Evolutionary conservation across 2,113 vertebrate species (phyloP).

Genomic region (Hyaena hyaena): DNA sequence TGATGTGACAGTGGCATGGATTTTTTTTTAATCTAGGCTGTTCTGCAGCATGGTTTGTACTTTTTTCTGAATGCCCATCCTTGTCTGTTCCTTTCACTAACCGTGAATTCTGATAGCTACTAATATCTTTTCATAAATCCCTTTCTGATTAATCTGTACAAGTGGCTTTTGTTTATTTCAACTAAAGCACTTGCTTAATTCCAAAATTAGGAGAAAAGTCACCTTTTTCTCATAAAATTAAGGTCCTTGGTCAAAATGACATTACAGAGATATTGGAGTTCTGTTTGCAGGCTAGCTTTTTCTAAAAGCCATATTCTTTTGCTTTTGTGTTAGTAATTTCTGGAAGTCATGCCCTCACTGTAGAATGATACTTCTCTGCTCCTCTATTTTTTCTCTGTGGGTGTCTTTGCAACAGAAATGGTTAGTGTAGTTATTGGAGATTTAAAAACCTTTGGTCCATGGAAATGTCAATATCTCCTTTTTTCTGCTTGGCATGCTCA

Average conservation of each 20-base stretch:
- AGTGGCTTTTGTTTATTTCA: conserved; percentile 4
- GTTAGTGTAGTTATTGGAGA: background rate
- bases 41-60: background rate
- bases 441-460: background rate
- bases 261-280: background rate
- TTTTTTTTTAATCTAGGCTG: background rate
- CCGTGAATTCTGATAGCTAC: background rate
- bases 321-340: background rate
- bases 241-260: background rate
- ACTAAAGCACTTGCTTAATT: background rate
- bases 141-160: background rate
- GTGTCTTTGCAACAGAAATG: background rate
- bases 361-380: background rate
- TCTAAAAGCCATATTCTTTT: background rate
- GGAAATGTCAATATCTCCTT: conserved; percentile 13
- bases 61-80: background rate
- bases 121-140: background rate
- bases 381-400: background rate
- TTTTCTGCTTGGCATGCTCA: conserved; percentile 13
- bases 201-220: background rate
- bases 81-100: background rate
- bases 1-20: background rate
- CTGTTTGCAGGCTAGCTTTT: background rate
- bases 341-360: background rate
- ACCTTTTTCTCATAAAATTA: background rate